Conservation (phyloP, 2,888 invertebrate species). For the Lepidochrysops patricia region DNA sequence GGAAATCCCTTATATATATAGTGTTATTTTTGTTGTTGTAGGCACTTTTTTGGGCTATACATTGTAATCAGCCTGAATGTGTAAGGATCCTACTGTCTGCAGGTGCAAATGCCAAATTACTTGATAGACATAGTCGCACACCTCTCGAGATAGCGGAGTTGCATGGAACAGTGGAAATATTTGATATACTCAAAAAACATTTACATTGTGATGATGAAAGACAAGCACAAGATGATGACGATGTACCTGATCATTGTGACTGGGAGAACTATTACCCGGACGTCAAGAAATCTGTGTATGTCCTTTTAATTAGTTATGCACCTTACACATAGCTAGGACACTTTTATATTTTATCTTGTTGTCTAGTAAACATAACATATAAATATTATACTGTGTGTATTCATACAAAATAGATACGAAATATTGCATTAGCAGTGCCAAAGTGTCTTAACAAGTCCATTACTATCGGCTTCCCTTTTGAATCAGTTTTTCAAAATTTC, state of each 20-base stretch:
- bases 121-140: conserved; percentile 66
- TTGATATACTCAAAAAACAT: conserved; percentile 53
- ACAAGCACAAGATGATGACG: conserved; percentile 29
- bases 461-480: no score
- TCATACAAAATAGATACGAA: no score
- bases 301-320: no score
- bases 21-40: conserved; percentile 42
- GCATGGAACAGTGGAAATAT: conserved; percentile 65
- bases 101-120: conserved; percentile 63
- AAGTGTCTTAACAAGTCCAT: no score
- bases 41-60: conserved; percentile 78
- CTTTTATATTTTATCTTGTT: no score
- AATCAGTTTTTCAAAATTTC: no score
- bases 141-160: conserved; percentile 68
- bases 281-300: conserved; percentile 29
- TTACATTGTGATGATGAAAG: conserved; percentile 35
- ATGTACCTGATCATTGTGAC: conserved; percentile 27
- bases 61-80: conserved; percentile 69
- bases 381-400: no score
- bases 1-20: no score
- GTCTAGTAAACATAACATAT: no score
- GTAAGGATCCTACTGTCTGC: conserved; percentile 68
- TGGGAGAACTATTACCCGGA: conserved; percentile 73
- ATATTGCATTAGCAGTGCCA: no score
- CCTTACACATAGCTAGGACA: no score